These are phyloP conservation scores for Cryptosula pallasiana DNA, from an alignment of 2,888 invertebrate genomes.

Conservation along the genomic window DNA sequence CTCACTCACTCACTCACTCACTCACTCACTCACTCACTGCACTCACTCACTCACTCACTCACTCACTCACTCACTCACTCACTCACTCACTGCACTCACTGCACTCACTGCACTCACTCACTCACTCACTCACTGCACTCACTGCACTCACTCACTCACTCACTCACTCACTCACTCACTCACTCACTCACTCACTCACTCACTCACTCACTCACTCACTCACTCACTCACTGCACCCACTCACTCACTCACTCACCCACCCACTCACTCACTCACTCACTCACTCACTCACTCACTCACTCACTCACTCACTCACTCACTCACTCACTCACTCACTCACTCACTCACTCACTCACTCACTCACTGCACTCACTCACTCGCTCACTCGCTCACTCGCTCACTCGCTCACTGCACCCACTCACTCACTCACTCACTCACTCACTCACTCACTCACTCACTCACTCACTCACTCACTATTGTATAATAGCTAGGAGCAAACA, in stretches of 20 bases:
- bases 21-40: too few relatives aligned
- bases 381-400: too few relatives aligned
- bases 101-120: too few relatives aligned
- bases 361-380: too few relatives aligned
- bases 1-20: too few relatives aligned
- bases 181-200: too few relatives aligned
- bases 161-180: too few relatives aligned
- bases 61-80: too few relatives aligned
- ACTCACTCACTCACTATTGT: neutral
- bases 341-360: constrained; percentile 2
- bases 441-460: neutral
- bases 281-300: constrained; percentile 2
- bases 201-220: constrained; percentile 2
- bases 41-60: too few relatives aligned
- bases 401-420: neutral
- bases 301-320: constrained; percentile 2
- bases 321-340: constrained; percentile 2
- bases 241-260: neutral
- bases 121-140: too few relatives aligned
- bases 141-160: too few relatives aligned
- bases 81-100: too few relatives aligned
- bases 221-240: neutral
- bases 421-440: neutral
- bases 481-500: neutral
- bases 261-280: neutral